Evolutionary conservation across 2,797 vertebrate species (phyloP), one percentile per base, ranked within the genome.

Genomic region (Capromys pilorides): DNA sequence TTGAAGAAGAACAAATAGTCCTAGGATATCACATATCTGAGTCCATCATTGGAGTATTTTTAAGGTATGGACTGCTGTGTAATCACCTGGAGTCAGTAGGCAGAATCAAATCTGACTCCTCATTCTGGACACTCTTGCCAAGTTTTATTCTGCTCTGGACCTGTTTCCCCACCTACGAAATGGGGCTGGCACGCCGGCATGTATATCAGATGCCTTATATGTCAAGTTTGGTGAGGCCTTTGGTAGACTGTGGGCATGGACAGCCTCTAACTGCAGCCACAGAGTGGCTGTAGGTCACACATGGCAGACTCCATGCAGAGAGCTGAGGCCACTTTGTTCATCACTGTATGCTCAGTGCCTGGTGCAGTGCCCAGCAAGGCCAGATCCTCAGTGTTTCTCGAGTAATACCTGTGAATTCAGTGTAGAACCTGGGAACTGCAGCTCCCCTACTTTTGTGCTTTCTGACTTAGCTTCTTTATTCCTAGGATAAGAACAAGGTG

Each of bases 381-480:
- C 66, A 69, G 41, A n/a, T 62, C 36, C 84, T 77, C n/a, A n/a
- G 66, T 31, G 28, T 13, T 13, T 85, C 12, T 9, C 31, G 5
- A 86, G 31, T 26, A 57, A n/a, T 80, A 77, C 33, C 36, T 90
- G n/a, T 12, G 51, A 69, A 71, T 69, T 77, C 33, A 67, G n/a
- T 31, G 67, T 31, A 62, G n/a, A 77, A 41, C 51, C 86, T 54
- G 19, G 59, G 54, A 14, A 64, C 28, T 54, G 13, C 21, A 21
- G 80, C n/a, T 36, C 51, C 16, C 36, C 14, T 22, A 26, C 39
- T 73, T 21, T 7, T 39, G 22, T 83, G n/a, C 33, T 21, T 73
- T 45, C 13, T 62, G 51, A 28, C 77, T 94, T 67, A 36, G 31
- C 54, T 86, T 64, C 64, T 54, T n/a, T 77, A 66, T 67, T 86